Base-by-base conservation (phyloP, 2,888 invertebrate species). In the Lycaena phlaeas region DNA sequence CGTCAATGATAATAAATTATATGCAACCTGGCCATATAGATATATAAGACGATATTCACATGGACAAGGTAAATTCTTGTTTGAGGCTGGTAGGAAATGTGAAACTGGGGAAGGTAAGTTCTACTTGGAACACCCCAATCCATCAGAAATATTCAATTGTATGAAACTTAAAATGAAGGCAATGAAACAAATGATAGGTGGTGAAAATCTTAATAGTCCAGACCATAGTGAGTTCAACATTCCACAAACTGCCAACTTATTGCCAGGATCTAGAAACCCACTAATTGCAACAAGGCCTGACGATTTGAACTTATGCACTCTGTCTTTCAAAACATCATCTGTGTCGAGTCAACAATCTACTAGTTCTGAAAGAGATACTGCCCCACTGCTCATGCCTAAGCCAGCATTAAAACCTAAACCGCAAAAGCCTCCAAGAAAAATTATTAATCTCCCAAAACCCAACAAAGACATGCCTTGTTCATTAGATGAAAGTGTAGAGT, bases 51-150 rank as follows among this genome's bases (percentile, higher is more conserved):
- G 92, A 45, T 94, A 95, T 68, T 94, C 94, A n/a, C 93, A 93
- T 57, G 89, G 92, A 52, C 90, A 92, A 65, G 93, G 93, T 28
- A 93, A 92, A 68, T 94, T 95, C 61, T 93, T 93, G 25, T 94
- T 95, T 69, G 94, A 95, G 84, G 94, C 94, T 12, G 94, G 94
- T 0, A 86, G 94, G 43, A 94, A 94, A 70, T 94, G 94, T 73
- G 90, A 91, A 51, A 93, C 93, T 1, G 94, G 94, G 0, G 94
- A 94, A 74, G 94, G 94, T 1, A 89, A 89, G 3, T 94, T 94
- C 57, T 91, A 90, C 42, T 71, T 94, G 44, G 93, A 93, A 61
- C 92, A 94, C 63, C 88, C 89, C 28, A 93, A 93, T 64, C 92
- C 93, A 48, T 91, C 92, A 52, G 94, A 94, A 66, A 92, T 94